phyloP scores from a whole-genome alignment of 2,797 vertebrate genomes.

The Kryptopterus vitreolus region DNA sequence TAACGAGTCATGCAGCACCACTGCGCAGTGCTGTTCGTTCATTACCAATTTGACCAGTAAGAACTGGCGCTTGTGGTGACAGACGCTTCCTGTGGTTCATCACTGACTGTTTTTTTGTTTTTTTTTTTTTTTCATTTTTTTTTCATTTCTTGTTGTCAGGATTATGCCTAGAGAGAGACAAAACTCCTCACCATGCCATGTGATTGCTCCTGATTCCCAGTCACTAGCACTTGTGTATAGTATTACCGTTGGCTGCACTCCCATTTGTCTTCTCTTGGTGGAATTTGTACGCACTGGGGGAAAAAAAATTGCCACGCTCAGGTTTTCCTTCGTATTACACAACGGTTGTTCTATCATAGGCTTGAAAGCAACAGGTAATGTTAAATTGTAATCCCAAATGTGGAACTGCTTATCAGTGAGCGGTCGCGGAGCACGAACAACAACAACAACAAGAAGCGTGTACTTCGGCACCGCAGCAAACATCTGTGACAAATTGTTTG shows the following conservation, averaged over 20 bases:
- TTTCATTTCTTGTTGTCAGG: no score
- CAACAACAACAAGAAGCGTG: not conserved
- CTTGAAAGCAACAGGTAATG: not conserved
- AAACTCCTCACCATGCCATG: no score
- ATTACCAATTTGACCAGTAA: conserved; percentile 11
- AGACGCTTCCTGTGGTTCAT: conserved; percentile 1
- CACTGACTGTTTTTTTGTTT: not conserved
- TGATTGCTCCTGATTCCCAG: no score
- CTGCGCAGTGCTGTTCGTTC: not conserved
- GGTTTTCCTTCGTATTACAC: no score
- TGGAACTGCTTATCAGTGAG: not conserved
- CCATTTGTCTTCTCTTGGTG: no score
- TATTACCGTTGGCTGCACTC: no score
- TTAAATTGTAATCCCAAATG: not conserved
- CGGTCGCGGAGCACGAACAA: not conserved
- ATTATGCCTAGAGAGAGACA: no score
- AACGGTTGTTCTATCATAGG: not conserved
- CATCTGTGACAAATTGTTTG: not conserved
- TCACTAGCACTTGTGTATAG: no score
- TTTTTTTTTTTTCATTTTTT: no score
- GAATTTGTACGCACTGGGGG: no score
- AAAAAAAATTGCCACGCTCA: no score
- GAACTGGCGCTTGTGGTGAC: conserved; percentile 3
- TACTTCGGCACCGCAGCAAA: not conserved
- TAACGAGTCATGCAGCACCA: conserved; percentile 14